A percentile compares a stretch with the other conserved stretches of the same genome.
Conservation (phyloP, 2,888 invertebrate genomes). For the Drosophila putrida region DNA sequence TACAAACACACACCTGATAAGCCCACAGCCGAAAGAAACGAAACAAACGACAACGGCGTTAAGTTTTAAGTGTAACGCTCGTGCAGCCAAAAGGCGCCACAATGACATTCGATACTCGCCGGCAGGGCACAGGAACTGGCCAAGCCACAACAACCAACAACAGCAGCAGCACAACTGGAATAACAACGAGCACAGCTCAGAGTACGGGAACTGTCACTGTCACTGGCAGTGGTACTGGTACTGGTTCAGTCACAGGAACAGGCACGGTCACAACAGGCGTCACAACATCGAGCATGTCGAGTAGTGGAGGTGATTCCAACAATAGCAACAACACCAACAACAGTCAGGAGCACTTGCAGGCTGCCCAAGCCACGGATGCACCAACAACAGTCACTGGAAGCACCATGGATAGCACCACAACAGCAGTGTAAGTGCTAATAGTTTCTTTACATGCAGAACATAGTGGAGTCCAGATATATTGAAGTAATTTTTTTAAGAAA, state of each 20-base stretch:
- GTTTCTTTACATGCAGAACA: not conserved
- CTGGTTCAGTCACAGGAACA: conserved; percentile 47
- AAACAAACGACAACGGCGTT: conserved; percentile 54
- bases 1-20: conserved; percentile 18
- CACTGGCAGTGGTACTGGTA: conserved; percentile 50
- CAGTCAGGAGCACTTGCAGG: conserved; percentile 41
- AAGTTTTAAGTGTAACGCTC: conserved; percentile 42
- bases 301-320: conserved; percentile 51
- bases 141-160: conserved; percentile 58
- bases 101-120: conserved; percentile 85
- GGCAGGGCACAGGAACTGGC: conserved; percentile 68
- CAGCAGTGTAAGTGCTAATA: conserved; percentile 61
- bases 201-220: conserved; percentile 35
- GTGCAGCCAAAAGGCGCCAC: conserved; percentile 55
- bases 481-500: too few relatives aligned
- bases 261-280: conserved; percentile 38
- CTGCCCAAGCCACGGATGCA: conserved; percentile 30
- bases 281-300: conserved; percentile 58
- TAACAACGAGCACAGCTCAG: conserved; percentile 68
- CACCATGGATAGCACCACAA: conserved; percentile 63
- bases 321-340: conserved; percentile 48
- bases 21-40: conserved; percentile 13
- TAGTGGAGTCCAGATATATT: not conserved
- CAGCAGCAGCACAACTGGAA: conserved; percentile 53
- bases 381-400: conserved; percentile 50